phyloP scores from a whole-genome alignment of 2,888 invertebrate species.

The Apamea crenata region DNA sequence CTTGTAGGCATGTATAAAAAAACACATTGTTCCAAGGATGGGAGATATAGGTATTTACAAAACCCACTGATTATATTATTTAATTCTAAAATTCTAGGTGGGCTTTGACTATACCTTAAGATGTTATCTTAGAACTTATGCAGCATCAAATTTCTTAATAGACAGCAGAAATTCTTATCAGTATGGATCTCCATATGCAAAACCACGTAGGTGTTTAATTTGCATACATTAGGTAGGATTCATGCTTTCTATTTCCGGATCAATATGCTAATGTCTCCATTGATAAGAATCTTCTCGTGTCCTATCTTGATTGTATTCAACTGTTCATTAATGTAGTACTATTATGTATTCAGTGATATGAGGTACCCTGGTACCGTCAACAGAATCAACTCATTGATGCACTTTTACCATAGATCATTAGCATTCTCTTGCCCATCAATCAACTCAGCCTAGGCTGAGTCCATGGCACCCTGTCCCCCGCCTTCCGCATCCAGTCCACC shows the following conservation, averaged over 20 bases:
- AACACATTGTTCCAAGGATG: neutral
- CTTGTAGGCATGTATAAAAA: neutral
- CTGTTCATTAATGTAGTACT: neutral
- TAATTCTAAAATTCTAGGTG: neutral
- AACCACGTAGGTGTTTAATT: constrained; percentile 41
- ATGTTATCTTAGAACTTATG: constrained; percentile 22
- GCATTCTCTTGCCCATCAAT: no score
- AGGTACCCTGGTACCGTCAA: neutral
- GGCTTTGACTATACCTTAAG: neutral
- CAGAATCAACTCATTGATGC: neutral
- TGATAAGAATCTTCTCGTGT: constrained; percentile 34
- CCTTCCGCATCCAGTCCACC: no score
- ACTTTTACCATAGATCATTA: neutral
- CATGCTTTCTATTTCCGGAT: constrained; percentile 52
- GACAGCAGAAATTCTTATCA: constrained; percentile 23
- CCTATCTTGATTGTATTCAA: constrained; percentile 24
- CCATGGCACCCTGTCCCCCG: no score
- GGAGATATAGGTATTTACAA: neutral
- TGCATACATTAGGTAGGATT: constrained; percentile 33
- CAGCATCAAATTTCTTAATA: constrained; percentile 40
- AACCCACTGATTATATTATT: neutral
- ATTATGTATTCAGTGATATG: neutral
- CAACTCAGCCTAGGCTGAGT: no score
- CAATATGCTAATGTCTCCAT: constrained; percentile 37
- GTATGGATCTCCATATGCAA: constrained; percentile 24